Conservation (phyloP, 2,797 vertebrate species). For the Hippocampus kuda region DNA sequence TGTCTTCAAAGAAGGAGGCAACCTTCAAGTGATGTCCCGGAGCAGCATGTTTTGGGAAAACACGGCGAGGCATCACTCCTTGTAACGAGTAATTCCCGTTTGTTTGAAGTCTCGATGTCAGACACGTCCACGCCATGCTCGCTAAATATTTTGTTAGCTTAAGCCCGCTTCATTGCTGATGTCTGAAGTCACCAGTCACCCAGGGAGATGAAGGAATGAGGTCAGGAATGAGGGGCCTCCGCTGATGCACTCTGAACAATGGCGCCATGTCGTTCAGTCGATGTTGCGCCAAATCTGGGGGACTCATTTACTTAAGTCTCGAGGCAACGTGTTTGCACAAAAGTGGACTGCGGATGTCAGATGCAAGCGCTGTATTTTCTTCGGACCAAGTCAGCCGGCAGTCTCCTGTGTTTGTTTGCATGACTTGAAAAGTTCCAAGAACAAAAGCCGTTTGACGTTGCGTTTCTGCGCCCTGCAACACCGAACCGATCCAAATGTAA, state of each 20-base stretch:
- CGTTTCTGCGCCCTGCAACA: not conserved
- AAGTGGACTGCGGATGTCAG: not conserved
- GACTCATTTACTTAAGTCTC: not conserved
- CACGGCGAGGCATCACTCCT: slow-evolving; percentile 10
- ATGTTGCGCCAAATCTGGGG: slow-evolving; percentile 21
- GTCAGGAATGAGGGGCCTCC: slow-evolving; percentile 38
- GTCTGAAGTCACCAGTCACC: slow-evolving; percentile 25
- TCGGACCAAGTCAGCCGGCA: not conserved
- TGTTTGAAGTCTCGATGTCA: slow-evolving; percentile 6
- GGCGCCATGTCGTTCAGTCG: slow-evolving; percentile 29
- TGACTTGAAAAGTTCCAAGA: not conserved
- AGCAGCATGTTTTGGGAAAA: slow-evolving; percentile 36
- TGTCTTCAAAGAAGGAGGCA: slow-evolving; percentile 42
- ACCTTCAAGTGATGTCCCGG: slow-evolving; percentile 21
- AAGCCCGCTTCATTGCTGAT: slow-evolving; percentile 29
- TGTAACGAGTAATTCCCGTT: slow-evolving; percentile 14
- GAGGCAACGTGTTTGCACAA: not conserved
- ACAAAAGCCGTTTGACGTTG: not conserved
- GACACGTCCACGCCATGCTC: not conserved
- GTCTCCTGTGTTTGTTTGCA: not conserved
- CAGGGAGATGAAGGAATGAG: slow-evolving; percentile 36
- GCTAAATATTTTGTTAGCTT: slow-evolving; percentile 17
- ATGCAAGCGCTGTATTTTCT: not conserved
- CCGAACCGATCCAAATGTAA: not conserved
- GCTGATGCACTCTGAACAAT: slow-evolving; percentile 32